Evolutionary conservation across 2,888 invertebrate species (phyloP).

Genomic region (Cosmopolites sordidus): DNA sequence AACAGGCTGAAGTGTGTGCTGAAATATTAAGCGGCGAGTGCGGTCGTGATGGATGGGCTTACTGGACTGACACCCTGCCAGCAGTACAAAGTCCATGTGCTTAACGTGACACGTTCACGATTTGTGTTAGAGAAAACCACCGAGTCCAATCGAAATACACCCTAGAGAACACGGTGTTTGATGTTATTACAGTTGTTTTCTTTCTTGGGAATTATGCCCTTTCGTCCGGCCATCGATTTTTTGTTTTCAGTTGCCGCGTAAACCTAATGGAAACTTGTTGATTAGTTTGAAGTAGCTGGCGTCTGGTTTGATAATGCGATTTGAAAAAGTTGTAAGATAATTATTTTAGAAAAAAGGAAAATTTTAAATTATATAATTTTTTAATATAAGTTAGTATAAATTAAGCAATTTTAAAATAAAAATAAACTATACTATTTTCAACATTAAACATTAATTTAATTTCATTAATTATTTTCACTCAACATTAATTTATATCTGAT

Average conservation of each 20-base stretch:
- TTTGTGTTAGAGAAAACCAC: constrained; percentile 42
- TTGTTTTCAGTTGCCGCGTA: neutral
- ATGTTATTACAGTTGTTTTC: constrained; percentile 49
- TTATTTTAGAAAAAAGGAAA: too few relatives aligned
- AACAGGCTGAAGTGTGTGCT: constrained; percentile 6
- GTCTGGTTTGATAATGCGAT: too few relatives aligned
- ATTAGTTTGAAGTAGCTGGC: neutral
- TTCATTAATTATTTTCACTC: too few relatives aligned
- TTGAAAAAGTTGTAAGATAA: too few relatives aligned
- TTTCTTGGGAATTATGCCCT: constrained; percentile 41
- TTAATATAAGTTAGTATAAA: too few relatives aligned
- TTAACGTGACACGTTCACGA: constrained; percentile 45
- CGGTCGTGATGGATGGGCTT: constrained; percentile 43
- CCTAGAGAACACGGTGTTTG: constrained; percentile 43
- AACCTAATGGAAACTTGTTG: constrained; percentile 13
- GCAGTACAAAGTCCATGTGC: constrained; percentile 41
- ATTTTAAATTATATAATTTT: too few relatives aligned
- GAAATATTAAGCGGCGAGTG: constrained; percentile 28
- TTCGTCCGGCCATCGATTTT: constrained; percentile 27
- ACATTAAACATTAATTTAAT: too few relatives aligned
- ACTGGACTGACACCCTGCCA: constrained; percentile 39
- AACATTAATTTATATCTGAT: too few relatives aligned
- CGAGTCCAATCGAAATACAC: constrained; percentile 42
- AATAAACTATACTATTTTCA: too few relatives aligned
- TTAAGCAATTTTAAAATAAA: too few relatives aligned